These are phyloP conservation scores for Cacoxenus indagator DNA, from an alignment of 2,888 invertebrate species.

Conservation along the genomic window DNA sequence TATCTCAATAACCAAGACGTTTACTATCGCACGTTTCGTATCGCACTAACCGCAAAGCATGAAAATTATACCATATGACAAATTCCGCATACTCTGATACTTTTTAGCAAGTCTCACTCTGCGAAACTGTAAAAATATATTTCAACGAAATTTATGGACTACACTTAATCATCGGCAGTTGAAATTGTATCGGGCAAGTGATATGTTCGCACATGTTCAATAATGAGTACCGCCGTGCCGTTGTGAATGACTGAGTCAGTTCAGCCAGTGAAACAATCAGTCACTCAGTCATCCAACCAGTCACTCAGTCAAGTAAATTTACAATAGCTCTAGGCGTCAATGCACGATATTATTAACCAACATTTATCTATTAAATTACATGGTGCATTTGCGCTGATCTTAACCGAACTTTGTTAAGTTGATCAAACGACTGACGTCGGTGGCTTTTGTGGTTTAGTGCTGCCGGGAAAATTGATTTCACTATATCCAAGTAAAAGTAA, in stretches of 20 bases:
- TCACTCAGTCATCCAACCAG: background rate
- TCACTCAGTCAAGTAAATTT: background rate
- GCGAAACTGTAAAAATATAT: background rate
- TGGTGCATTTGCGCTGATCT: background rate
- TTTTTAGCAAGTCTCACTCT: background rate
- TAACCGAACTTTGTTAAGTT: background rate
- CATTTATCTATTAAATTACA: background rate
- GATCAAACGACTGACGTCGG: background rate
- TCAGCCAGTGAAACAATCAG: background rate
- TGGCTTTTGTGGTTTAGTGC: background rate
- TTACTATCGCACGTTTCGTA: too few relatives aligned
- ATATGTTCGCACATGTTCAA: background rate
- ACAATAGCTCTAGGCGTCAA: background rate
- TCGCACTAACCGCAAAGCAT: background rate
- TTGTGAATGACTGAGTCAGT: background rate
- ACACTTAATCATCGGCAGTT: background rate
- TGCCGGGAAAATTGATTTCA: constrained; percentile 10
- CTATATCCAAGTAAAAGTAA: constrained; percentile 7
- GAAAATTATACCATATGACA: constrained; percentile 4
- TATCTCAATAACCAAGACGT: too few relatives aligned
- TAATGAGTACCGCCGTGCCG: background rate
- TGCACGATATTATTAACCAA: background rate
- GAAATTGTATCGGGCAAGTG: background rate
- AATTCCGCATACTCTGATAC: constrained; percentile 1
- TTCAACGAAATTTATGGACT: background rate